phyloP scores from a whole-genome alignment of 2,797 vertebrate genomes.

The Brachymystax lenok region DNA sequence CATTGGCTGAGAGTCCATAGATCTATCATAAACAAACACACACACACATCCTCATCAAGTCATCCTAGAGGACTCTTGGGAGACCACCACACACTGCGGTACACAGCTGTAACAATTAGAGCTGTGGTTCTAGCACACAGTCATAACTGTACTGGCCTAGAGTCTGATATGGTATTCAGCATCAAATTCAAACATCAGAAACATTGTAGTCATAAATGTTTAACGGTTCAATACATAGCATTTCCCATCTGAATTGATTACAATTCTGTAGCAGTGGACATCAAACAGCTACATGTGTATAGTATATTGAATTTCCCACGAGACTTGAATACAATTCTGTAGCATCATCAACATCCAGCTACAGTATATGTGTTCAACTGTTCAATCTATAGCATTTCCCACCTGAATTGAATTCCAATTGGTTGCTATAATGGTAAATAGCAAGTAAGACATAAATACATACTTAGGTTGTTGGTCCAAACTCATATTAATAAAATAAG shows the following conservation, averaged over 20 bases:
- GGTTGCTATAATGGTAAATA: too few relatives aligned
- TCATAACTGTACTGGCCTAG: conserved; percentile 20
- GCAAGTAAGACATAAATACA: too few relatives aligned
- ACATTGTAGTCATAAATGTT: neutral
- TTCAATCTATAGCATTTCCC: too few relatives aligned
- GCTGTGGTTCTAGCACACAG: conserved; percentile 26
- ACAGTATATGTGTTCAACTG: too few relatives aligned
- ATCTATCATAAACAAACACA: conserved; percentile 47
- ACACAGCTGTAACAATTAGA: conserved; percentile 14
- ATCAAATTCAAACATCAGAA: neutral
- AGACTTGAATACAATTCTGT: too few relatives aligned
- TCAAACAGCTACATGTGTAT: neutral
- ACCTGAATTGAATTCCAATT: too few relatives aligned
- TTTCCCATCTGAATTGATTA: neutral
- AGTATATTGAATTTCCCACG: neutral
- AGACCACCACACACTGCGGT: conserved; percentile 11
- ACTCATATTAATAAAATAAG: too few relatives aligned
- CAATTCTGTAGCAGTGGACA: neutral
- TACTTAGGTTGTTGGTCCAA: too few relatives aligned
- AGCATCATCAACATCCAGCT: too few relatives aligned
- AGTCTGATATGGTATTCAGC: neutral
- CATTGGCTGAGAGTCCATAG: conserved; percentile 53
- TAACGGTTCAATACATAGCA: neutral
- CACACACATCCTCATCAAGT: conserved; percentile 9
- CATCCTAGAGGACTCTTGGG: conserved; percentile 46